Percentiles rank a stretch among this genome's conserved stretches.
Evolutionary conservation across 2,113 vertebrate genomes (phyloP).

Genomic region (Amphiprion percula): DNA sequence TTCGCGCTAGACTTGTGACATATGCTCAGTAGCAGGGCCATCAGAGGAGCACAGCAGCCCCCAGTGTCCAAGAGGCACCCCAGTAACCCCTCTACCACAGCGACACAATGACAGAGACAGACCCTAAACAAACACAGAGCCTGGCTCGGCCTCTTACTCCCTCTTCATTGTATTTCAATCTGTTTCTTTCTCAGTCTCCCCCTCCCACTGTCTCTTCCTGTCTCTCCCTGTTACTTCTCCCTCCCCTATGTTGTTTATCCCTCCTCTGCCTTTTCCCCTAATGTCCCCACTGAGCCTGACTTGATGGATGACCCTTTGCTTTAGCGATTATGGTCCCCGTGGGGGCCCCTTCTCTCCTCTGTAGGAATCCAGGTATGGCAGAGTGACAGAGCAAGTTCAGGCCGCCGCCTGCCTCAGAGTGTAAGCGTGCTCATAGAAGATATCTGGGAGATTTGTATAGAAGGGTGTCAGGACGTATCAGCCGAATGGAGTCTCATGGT

Average conservation of each 20-base stretch:
- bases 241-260: slow-evolving; percentile 69
- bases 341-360: slow-evolving; percentile 69
- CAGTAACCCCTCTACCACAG: slow-evolving; percentile 55
- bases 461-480: slow-evolving; percentile 79
- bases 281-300: slow-evolving; percentile 78
- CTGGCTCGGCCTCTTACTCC: slow-evolving; percentile 54
- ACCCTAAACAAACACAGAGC: slow-evolving; percentile 74
- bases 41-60: slow-evolving; percentile 67
- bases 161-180: slow-evolving; percentile 72
- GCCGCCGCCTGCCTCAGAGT: slow-evolving; percentile 64
- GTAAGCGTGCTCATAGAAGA: slow-evolving; percentile 56
- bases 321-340: slow-evolving; percentile 78
- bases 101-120: slow-evolving; percentile 75
- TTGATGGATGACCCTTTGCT: slow-evolving; percentile 83
- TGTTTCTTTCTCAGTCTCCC: slow-evolving; percentile 62
- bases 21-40: slow-evolving; percentile 80
- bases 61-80: slow-evolving; percentile 69
- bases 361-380: slow-evolving; percentile 65
- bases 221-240: slow-evolving; percentile 72
- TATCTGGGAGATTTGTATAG: slow-evolving; percentile 72
- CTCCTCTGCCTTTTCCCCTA: slow-evolving; percentile 74
- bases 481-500: slow-evolving; percentile 40
- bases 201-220: slow-evolving; percentile 62
- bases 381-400: slow-evolving; percentile 75
- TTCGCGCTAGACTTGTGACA: slow-evolving; percentile 80